Base-by-base conservation (phyloP, 2,888 invertebrate species). In the Hybos culiciformis region DNA sequence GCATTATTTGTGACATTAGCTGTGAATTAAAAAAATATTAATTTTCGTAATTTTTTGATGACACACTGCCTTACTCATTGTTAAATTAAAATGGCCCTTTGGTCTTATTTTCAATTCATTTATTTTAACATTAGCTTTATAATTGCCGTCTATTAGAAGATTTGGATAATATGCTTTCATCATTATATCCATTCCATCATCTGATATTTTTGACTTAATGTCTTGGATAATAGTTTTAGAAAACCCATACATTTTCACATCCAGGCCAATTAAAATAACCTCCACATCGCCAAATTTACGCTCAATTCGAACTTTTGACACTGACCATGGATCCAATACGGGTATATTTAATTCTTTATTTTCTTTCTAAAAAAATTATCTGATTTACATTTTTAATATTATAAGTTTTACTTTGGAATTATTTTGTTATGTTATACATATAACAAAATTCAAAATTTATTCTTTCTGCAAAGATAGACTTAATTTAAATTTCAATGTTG, bases 91-190 rank as follows among this genome's bases (percentile, higher is more conserved):
- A 14, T 67, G 61, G 23, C 78, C 78, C 47, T 70, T 68, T 32
- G 80, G 78, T 49, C 72, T 71, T 47, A 82, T 57, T 44, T 72
- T 71, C 51, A 80, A 64, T 3, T 72, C 67, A 39, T 77, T 78
- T 49, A 80, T 69, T 42, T 70, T 66, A 7, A 80, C 80, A 48
- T 76, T 73, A 4, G 74, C 78, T 52, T 72, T 70, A 57, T 77
- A 80, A 20, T 71, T 64, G 4, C 80, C 78, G 29, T 69, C 72
- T 2, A 76, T 63, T 36, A 66, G 59, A 3, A 78, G 57, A 50
- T 67, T 67, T 1, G 78, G 76, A 36, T 75, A 59, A 24, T 69
- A 70, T 45, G 75, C 56, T 49, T 79, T 77, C 23, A 79, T 52
- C 59, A 79, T 78, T 37, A 80, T 56, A 37, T 72, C 68, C 47